Base-by-base conservation (phyloP, 2,113 vertebrate genomes). In the Elephantulus edwardii region DNA sequence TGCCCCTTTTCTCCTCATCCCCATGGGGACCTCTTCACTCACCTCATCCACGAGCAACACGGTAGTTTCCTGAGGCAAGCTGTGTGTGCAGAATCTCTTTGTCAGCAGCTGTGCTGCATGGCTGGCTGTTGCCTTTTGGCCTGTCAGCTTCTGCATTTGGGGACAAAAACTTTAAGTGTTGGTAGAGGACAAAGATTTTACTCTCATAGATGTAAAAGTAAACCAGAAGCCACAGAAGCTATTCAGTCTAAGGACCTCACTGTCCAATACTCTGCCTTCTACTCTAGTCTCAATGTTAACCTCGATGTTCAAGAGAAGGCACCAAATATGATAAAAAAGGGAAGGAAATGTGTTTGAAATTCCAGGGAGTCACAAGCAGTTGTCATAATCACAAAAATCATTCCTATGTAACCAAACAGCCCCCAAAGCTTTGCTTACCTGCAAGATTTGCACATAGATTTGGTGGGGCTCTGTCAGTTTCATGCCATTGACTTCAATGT, bases 381-480 rank as follows among this genome's bases (percentile, higher is more conserved):
- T 19, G 68, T 40, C 46, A 80, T 24, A 87, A 19, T 22, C 50
- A n/a, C 48, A 13, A 76, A 74, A 79, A 83, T 80, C 44, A 84
- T 35, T 35, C 46, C 3, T 72, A 7, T 11, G 48, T 11, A 44
- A 44, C 30, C 78, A n/a, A 46, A 90, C 85, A 28, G 28, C 26
- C 70, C n/a, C 76, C 46, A 46, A n/a, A 3, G 0, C 52, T 95
- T 75, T 68, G 42, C 91, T 92, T 77, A 99, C 99, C 98, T 99
- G 98, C n/a, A 99, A 97, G 75, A 99, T 98, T 94, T 99, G 99
- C 66, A 99, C 99, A 0, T 99, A 99, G 93, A 99, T 98, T 96
- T 99, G 99, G 93, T 99, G 98, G 66, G 99, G 99, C 88, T 99
- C 99, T 1, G 99, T 99, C 97, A 99, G 98, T 97, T 99, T 99